These are phyloP conservation scores for Orestias chungarensis DNA, from an alignment of 2,797 vertebrate species.

Conservation along the genomic window DNA sequence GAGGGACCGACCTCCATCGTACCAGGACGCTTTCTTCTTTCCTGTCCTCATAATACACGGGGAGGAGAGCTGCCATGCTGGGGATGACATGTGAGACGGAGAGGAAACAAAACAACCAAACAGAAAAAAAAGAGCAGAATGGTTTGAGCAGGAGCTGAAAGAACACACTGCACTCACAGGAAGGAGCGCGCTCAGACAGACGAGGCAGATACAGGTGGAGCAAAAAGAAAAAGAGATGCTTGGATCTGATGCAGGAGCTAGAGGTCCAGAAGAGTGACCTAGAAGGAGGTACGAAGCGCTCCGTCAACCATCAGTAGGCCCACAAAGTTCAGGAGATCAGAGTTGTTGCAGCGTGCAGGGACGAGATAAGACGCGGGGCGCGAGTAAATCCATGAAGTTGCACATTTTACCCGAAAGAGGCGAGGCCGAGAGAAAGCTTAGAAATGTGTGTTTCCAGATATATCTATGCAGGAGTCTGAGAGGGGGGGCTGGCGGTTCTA, in stretches of 20 bases:
- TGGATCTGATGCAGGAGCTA: constrained; percentile 5
- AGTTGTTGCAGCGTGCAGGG: constrained; percentile 12
- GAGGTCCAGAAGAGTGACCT: constrained; percentile 1
- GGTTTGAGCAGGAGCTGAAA: constrained; percentile 16
- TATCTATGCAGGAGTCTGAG: constrained; percentile 63
- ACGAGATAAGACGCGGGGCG: constrained; percentile 22
- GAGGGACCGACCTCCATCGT: constrained; percentile 80
- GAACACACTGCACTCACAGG: background rate
- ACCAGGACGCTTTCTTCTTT: constrained; percentile 85
- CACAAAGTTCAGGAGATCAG: constrained; percentile 18
- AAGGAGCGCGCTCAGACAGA: background rate
- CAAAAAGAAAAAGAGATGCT: constrained; percentile 5
- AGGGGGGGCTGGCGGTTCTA: constrained; percentile 43
- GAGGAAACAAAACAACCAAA: no score
- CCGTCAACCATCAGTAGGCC: constrained; percentile 13
- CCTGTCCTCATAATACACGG: constrained; percentile 85
- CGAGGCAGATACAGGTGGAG: constrained; percentile 14
- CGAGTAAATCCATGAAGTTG: constrained; percentile 15
- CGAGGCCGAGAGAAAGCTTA: constrained; percentile 27
- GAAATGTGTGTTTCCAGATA: constrained; percentile 55
- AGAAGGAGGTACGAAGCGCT: no score
- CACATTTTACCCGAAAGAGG: constrained; percentile 12
- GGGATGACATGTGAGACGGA: constrained; percentile 76
- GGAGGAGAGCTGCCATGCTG: constrained; percentile 84
- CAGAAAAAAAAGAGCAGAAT: constrained; percentile 18